Evolutionary conservation across 2,113 vertebrate genomes (phyloP).

Genomic region (Catagonus wagneri): DNA sequence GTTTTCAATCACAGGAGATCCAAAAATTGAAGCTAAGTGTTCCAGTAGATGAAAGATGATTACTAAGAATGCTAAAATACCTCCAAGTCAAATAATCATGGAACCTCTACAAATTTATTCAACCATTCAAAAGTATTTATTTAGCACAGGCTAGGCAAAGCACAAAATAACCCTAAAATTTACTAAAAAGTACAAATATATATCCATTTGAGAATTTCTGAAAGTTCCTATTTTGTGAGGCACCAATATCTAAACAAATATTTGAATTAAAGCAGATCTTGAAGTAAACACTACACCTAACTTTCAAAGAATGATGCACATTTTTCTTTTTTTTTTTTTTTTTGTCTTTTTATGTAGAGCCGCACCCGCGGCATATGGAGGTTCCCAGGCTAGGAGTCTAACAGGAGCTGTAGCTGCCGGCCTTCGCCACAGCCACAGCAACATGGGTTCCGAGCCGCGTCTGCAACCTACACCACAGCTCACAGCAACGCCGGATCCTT

Average conservation of each 20-base stretch:
- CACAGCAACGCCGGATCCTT: too few relatives aligned
- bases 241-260: not conserved
- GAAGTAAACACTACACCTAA: not conserved
- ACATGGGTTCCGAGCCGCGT: too few relatives aligned
- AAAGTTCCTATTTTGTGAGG: not conserved
- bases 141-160: not conserved
- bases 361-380: too few relatives aligned
- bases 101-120: slow-evolving; percentile 1
- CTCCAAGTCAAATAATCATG: slow-evolving; percentile 14
- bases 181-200: not conserved
- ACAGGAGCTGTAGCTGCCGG: too few relatives aligned
- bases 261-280: not conserved
- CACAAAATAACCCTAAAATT: not conserved
- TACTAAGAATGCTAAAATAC: not conserved
- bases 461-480: too few relatives aligned
- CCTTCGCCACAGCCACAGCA: too few relatives aligned
- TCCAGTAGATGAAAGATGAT: slow-evolving; percentile 22
- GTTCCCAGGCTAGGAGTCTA: too few relatives aligned
- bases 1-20: not conserved
- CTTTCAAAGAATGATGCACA: not conserved
- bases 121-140: not conserved
- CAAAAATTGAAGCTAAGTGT: not conserved
- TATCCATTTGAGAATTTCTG: slow-evolving; percentile 9
- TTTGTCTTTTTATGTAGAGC: too few relatives aligned
- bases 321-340: not conserved